A percentile compares a stretch with the other conserved stretches of the same genome.
phyloP scores from a whole-genome alignment of 1,140 invertebrate genomes.

The Heliconius eleuchia region DNA sequence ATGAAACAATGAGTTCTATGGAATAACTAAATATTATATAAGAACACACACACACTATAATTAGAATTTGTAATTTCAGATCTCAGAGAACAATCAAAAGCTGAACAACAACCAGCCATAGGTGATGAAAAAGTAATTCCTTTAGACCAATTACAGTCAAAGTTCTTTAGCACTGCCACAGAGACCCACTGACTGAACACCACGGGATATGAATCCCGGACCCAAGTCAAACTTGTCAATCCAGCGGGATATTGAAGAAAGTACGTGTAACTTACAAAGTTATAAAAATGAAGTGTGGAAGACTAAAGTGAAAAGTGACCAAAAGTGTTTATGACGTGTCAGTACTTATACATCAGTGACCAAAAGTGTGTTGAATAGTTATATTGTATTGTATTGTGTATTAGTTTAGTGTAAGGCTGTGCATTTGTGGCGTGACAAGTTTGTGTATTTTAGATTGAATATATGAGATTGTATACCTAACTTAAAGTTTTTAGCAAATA shows the following conservation, averaged over 20 bases:
- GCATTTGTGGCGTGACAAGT: not conserved
- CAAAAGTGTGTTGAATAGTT: not conserved
- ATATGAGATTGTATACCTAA: too few relatives aligned
- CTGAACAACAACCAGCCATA: conserved; percentile 72
- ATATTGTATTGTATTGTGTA: not conserved
- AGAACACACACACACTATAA: too few relatives aligned
- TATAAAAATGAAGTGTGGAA: not conserved
- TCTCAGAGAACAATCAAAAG: conserved; percentile 69
- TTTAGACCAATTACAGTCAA: conserved; percentile 59
- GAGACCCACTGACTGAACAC: conserved; percentile 23
- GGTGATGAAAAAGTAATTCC: conserved; percentile 71
- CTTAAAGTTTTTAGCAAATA: too few relatives aligned
- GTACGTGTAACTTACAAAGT: not conserved
- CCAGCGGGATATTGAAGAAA: not conserved
- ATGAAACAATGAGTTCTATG: too few relatives aligned
- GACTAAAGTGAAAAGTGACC: conserved; percentile 1
- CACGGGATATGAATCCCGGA: conserved; percentile 8
- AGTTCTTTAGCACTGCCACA: conserved; percentile 48
- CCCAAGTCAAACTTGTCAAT: not conserved
- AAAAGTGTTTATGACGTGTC: not conserved
- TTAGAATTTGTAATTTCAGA: conserved; percentile 46
- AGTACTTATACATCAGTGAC: not conserved
- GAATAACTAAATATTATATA: too few relatives aligned
- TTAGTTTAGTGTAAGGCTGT: not conserved
- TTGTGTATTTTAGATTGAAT: not conserved